phyloP scores from a whole-genome alignment of 2,113 vertebrate species.

The Cochlearius cochlearius region DNA sequence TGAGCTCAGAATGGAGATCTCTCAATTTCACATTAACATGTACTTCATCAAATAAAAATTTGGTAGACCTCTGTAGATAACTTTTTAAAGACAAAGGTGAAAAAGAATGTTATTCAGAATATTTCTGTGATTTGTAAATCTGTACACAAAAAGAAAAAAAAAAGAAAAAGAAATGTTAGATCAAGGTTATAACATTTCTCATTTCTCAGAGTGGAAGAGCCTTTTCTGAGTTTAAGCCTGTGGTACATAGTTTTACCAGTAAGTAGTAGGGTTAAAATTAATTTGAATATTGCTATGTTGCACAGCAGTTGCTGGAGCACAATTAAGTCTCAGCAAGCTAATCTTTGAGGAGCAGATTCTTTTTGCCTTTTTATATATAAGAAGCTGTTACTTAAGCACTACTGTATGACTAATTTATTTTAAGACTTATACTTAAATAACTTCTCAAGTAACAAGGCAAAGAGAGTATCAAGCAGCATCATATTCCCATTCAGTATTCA shows the following conservation, averaged over 20 bases:
- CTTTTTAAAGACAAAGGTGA: neutral
- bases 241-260: neutral
- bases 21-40: neutral
- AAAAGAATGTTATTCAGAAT: neutral
- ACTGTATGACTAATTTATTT: neutral
- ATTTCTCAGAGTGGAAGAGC: neutral
- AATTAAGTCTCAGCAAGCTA: conserved; percentile 4
- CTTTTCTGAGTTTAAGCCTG: neutral
- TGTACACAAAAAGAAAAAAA: neutral
- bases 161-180: neutral
- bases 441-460: neutral
- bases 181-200: neutral
- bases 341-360: neutral
- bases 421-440: neutral
- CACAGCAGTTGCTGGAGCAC: neutral
- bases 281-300: neutral
- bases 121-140: neutral
- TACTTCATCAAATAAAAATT: neutral
- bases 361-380: neutral
- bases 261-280: neutral
- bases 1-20: neutral
- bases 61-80: neutral
- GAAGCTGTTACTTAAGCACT: conserved; percentile 3
- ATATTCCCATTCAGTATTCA: neutral
- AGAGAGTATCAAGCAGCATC: neutral